phyloP scores from a whole-genome alignment of 2,888 invertebrate species.

The Euphydryas editha region DNA sequence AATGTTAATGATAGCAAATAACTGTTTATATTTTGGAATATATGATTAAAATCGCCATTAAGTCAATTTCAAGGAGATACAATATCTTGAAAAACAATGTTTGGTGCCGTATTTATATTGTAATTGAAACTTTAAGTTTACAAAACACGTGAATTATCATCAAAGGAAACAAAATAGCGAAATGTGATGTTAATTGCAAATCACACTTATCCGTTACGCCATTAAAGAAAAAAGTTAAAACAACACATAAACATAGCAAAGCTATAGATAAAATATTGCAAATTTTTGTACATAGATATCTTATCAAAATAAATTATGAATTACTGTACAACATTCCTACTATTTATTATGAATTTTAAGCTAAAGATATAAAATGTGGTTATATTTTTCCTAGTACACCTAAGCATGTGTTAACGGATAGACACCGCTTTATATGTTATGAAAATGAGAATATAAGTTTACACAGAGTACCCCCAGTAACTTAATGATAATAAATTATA shows the following conservation, averaged over 20 bases:
- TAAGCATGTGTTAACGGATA: not conserved
- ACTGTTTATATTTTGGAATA: conserved; percentile 13
- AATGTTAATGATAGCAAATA: conserved; percentile 3
- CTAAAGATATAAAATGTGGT: not conserved
- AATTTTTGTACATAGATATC: not conserved
- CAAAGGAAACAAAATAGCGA: not conserved
- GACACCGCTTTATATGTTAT: conserved; percentile 31
- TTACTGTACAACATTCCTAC: not conserved
- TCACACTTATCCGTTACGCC: not conserved
- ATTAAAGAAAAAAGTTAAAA: not conserved
- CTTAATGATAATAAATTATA: conserved; percentile 28
- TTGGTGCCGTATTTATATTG: not conserved
- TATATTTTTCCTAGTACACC: conserved; percentile 1
- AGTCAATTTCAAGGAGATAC: conserved; percentile 1
- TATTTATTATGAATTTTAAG: not conserved
- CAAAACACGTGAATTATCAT: not conserved
- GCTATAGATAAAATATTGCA: not conserved
- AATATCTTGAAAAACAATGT: not conserved
- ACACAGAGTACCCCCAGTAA: not conserved
- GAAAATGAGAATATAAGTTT: conserved; percentile 14
- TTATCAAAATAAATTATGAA: not conserved
- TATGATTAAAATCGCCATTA: conserved; percentile 3
- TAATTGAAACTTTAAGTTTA: not conserved
- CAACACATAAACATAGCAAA: not conserved
- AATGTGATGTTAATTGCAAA: not conserved